Conservation (phyloP, 2,113 vertebrate genomes). For the Stigmatopora argus region DNA sequence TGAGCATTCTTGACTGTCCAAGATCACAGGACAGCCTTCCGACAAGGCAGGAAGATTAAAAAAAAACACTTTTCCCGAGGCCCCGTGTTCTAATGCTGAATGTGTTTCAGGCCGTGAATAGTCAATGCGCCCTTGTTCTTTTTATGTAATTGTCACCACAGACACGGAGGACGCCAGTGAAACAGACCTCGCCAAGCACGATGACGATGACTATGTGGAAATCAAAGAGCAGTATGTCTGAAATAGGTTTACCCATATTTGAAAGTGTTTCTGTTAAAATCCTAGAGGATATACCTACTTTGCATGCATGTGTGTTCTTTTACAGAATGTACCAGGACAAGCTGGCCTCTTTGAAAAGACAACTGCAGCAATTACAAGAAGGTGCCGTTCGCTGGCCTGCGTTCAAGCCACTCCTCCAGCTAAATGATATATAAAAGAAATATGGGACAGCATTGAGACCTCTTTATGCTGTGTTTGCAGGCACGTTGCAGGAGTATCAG, state of each 20-base stretch:
- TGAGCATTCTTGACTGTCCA: too few species aligned
- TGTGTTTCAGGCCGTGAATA: neutral
- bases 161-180: conserved; percentile 98
- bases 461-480: conserved; percentile 53
- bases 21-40: too few species aligned
- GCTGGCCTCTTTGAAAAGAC: conserved; percentile 90
- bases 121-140: neutral
- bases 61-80: too few species aligned
- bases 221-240: conserved; percentile 95
- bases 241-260: neutral
- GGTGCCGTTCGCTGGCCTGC: conserved; percentile 60
- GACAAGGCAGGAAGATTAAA: too few species aligned
- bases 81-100: neutral
- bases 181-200: conserved; percentile 93
- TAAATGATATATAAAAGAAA: neutral
- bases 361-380: conserved; percentile 93
- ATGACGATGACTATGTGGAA: conserved; percentile 94
- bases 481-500: conserved; percentile 95
- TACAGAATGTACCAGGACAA: conserved; percentile 97
- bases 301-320: conserved; percentile 24
- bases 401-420: neutral
- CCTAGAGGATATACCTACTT: neutral
- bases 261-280: neutral
- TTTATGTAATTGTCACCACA: conserved; percentile 35
- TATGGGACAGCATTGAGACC: neutral